Evolutionary conservation across 2,888 invertebrate species (phyloP).

Genomic region (Drosophila robusta): DNA sequence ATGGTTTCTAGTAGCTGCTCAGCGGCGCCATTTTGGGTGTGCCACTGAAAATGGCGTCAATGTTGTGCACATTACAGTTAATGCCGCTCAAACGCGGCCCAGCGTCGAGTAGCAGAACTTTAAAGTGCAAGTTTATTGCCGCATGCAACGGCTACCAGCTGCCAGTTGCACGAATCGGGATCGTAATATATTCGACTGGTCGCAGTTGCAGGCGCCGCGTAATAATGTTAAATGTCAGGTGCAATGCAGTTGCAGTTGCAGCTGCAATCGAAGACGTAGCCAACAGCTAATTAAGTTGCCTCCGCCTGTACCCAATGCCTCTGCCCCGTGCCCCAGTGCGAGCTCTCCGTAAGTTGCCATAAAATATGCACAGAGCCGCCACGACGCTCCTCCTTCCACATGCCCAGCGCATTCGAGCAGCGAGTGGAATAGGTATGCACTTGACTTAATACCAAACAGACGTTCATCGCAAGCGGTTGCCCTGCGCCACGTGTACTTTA

Average conservation of each 20-base stretch:
- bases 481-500: conserved; percentile 57
- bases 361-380: conserved; percentile 61
- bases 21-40: conserved; percentile 44
- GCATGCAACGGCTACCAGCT: conserved; percentile 34
- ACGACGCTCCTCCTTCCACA: conserved; percentile 3
- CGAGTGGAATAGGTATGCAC: too few species aligned
- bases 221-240: conserved; percentile 79
- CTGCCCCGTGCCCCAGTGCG: conserved; percentile 3
- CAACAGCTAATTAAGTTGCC: conserved; percentile 76
- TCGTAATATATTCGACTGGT: conserved; percentile 60
- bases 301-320: not conserved
- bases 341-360: conserved; percentile 52
- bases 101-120: conserved; percentile 36
- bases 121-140: conserved; percentile 57
- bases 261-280: conserved; percentile 45
- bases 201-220: conserved; percentile 58
- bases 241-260: conserved; percentile 60
- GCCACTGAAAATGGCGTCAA: conserved; percentile 62
- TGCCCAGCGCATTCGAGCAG: too few species aligned
- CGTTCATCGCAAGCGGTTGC: conserved; percentile 42
- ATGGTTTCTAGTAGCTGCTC: conserved; percentile 12
- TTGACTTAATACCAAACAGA: conserved; percentile 30
- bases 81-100: conserved; percentile 57
- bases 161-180: conserved; percentile 13
- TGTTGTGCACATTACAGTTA: conserved; percentile 75